Conservation (phyloP, 2,113 vertebrate species). For the Hassar affinis region DNA sequence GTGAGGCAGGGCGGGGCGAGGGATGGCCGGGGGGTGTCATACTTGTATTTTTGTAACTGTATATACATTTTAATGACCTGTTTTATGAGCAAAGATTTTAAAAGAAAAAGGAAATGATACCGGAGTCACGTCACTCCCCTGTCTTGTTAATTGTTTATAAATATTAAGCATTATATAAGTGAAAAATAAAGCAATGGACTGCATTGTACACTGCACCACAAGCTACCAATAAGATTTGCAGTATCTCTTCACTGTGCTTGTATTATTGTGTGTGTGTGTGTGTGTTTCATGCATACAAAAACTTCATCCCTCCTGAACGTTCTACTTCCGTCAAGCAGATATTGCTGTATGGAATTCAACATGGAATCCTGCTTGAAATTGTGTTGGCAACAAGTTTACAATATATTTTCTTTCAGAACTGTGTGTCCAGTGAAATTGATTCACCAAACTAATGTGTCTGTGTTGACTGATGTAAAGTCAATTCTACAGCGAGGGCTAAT, state of each 20-base stretch:
- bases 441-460: too few species aligned
- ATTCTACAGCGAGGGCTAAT: too few species aligned
- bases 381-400: too few species aligned
- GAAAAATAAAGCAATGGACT: not conserved
- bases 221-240: not conserved
- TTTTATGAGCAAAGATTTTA: conserved; percentile 3
- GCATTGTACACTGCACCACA: not conserved
- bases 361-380: too few species aligned
- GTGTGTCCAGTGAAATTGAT: too few species aligned
- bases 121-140: not conserved
- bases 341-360: not conserved
- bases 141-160: conserved; percentile 5
- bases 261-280: not conserved
- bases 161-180: not conserved
- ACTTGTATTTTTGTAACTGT: not conserved
- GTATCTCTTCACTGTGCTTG: not conserved
- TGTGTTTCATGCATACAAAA: not conserved
- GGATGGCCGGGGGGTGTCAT: too few species aligned
- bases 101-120: not conserved
- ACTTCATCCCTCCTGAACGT: not conserved
- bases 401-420: too few species aligned
- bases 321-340: not conserved
- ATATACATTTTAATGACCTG: not conserved
- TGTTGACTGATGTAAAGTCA: too few species aligned
- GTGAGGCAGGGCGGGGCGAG: too few species aligned